A percentile compares a stretch with the other conserved stretches of the same genome.
phyloP scores from a whole-genome alignment of 2,113 vertebrate species.

The Anseranas semipalmata region DNA sequence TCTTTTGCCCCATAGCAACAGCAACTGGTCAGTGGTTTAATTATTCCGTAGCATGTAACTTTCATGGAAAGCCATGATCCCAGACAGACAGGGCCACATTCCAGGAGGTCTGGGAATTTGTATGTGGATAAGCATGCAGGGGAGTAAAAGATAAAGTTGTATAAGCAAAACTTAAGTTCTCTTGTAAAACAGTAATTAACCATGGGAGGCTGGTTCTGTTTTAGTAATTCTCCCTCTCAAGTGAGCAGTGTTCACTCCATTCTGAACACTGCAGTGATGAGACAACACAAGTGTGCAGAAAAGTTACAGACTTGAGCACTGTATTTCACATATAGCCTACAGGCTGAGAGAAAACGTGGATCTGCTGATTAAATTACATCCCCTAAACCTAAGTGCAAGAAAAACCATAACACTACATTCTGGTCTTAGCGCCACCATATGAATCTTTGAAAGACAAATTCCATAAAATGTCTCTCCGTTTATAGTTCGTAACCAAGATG shows the following conservation, averaged over 20 bases:
- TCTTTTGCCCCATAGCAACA: not conserved
- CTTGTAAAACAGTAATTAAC: not conserved
- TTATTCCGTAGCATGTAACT: not conserved
- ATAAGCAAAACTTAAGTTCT: not conserved
- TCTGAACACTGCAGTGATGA: not conserved
- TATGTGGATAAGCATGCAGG: not conserved
- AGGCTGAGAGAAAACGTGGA: not conserved
- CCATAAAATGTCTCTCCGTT: not conserved
- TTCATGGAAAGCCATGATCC: not conserved
- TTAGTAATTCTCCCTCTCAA: not conserved
- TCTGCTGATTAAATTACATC: not conserved
- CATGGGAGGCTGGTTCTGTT: not conserved
- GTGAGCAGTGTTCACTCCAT: fast-evolving
- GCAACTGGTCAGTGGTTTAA: not conserved
- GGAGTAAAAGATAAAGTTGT: not conserved
- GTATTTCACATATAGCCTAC: not conserved
- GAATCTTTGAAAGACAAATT: not conserved
- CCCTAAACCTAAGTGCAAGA: not conserved
- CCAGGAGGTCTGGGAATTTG: not conserved
- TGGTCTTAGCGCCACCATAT: not conserved
- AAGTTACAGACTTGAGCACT: not conserved
- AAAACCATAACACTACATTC: not conserved
- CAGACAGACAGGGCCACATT: not conserved
- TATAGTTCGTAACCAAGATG: not conserved
- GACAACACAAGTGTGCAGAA: fast-evolving